Evolutionary conservation across 2,888 invertebrate species (phyloP).

Genomic region (Meliscaeva auricollis): DNA sequence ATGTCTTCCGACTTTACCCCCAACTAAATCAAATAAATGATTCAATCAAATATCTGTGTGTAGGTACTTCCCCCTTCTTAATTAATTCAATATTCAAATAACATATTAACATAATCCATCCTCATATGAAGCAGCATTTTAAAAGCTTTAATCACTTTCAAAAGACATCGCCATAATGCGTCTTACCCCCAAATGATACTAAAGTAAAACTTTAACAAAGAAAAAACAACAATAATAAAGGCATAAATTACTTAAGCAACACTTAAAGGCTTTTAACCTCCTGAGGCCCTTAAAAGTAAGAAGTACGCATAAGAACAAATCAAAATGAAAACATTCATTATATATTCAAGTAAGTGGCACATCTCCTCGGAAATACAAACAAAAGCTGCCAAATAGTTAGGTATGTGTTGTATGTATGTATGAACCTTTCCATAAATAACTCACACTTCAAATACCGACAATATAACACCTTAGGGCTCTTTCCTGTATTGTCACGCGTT

Average conservation of each 20-base stretch:
- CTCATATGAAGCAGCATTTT: neutral
- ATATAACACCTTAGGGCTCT: slow-evolving; percentile 20
- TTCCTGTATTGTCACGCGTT: slow-evolving; percentile 25
- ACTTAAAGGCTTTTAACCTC: slow-evolving; percentile 2
- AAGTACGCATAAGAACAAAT: slow-evolving; percentile 17
- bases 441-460: slow-evolving; percentile 12
- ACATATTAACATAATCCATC: neutral
- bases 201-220: neutral
- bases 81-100: no score
- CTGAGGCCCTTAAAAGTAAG: neutral
- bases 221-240: neutral
- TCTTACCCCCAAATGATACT: neutral
- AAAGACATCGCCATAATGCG: neutral
- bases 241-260: slow-evolving; percentile 12
- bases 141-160: neutral
- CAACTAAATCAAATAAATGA: no score
- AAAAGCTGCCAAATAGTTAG: neutral
- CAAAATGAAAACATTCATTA: slow-evolving; percentile 30
- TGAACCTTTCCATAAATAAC: slow-evolving; percentile 31
- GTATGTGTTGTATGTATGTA: neutral
- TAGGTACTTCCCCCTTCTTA: no score
- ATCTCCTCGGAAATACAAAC: slow-evolving; percentile 18
- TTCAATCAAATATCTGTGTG: no score
- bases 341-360: slow-evolving; percentile 20
- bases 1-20: no score